Evolutionary conservation across 2,113 vertebrate genomes (phyloP).

Genomic region (zebrafish (Danio rerio)): DNA sequence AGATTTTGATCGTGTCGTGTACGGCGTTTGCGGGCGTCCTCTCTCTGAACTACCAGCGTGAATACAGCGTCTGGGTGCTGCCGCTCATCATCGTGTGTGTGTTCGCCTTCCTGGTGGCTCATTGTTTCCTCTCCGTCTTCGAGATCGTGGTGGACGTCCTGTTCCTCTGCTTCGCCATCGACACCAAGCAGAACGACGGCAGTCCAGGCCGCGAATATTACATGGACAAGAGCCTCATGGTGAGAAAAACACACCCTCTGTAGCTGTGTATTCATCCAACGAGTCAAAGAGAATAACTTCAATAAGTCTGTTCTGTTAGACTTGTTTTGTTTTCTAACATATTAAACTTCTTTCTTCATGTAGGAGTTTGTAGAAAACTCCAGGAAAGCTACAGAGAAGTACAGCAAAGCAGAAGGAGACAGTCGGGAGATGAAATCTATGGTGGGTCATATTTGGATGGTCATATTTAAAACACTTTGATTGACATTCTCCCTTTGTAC

Average conservation of each 20-base stretch:
- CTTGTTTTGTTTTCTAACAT: not conserved
- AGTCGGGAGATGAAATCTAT: conserved; percentile 89
- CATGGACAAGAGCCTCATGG: conserved; percentile 98
- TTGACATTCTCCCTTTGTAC: no score
- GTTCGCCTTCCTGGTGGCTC: conserved; percentile 96
- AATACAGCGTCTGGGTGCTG: conserved; percentile 96
- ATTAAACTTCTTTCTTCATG: not conserved
- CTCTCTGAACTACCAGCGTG: conserved; percentile 93
- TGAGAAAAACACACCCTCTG: conserved; percentile 66
- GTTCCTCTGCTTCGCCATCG: conserved; percentile 98
- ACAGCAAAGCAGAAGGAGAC: conserved; percentile 77
- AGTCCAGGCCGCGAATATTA: conserved; percentile 92
- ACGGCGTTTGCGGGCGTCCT: conserved; percentile 90
- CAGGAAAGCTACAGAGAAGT: conserved; percentile 81
- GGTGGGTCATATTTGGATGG: conserved; percentile 77
- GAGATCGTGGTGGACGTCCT: conserved; percentile 98
- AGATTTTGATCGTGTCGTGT: conserved; percentile 92
- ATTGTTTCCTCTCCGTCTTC: conserved; percentile 98
- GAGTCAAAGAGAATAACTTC: no score
- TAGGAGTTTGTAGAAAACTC: conserved; percentile 96
- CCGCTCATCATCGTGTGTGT: conserved; percentile 94
- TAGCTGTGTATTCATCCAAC: no score
- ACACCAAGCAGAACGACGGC: conserved; percentile 95
- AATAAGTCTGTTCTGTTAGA: not conserved
- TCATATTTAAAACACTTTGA: no score